A percentile compares a stretch with the other conserved stretches of the same genome.
Conservation (phyloP, 2,888 invertebrate genomes). For the Thysanoteuthis rhombus region DNA sequence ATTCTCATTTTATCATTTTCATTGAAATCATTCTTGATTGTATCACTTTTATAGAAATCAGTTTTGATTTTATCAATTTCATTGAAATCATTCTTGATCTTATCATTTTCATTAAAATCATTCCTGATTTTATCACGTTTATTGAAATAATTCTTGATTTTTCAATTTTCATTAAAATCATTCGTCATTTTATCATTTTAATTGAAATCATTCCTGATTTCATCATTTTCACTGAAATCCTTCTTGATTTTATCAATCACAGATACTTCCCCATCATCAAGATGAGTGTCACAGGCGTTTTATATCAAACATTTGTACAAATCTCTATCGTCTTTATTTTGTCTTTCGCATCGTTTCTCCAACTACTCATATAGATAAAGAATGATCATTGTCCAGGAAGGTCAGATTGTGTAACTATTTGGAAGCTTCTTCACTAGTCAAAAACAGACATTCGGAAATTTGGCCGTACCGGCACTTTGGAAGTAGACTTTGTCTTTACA, state of each 20-base stretch:
- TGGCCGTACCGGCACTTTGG: too few relatives aligned
- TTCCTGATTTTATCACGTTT: too few relatives aligned
- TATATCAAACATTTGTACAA: neutral
- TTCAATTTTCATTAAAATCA: neutral
- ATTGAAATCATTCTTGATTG: too few relatives aligned
- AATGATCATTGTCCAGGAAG: neutral
- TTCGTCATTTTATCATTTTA: too few relatives aligned
- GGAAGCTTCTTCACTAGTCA: too few relatives aligned
- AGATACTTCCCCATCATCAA: neutral
- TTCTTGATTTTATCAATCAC: neutral
- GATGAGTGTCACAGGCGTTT: neutral
- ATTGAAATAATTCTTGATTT: too few relatives aligned
- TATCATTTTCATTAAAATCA: neutral
- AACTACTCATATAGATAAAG: neutral
- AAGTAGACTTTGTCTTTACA: too few relatives aligned
- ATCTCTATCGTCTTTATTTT: neutral
- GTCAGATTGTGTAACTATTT: neutral
- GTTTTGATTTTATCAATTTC: too few relatives aligned
- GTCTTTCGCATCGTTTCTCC: neutral
- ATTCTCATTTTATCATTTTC: too few relatives aligned
- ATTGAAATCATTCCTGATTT: neutral
- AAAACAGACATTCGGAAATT: too few relatives aligned
- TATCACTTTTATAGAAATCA: too few relatives aligned
- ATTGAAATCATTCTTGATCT: neutral
- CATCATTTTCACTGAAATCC: neutral